These are phyloP conservation scores for Climacteris rufus DNA, from an alignment of 2,113 vertebrate species.

Conservation along the genomic window DNA sequence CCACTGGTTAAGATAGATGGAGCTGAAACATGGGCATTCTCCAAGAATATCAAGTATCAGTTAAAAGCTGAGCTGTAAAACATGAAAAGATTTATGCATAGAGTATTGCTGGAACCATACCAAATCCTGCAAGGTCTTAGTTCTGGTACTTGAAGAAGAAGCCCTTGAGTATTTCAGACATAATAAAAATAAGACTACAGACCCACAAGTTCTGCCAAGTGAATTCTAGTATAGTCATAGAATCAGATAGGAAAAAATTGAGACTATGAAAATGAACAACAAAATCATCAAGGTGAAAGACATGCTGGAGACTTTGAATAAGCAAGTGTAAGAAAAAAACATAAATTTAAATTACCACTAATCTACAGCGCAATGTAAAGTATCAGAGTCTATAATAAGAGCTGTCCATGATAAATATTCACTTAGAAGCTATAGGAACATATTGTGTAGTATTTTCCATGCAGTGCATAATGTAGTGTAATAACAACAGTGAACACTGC, in stretches of 20 bases:
- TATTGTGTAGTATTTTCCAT: background rate
- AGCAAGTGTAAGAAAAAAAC: background rate
- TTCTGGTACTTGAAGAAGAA: slow-evolving; percentile 25
- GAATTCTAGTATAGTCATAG: background rate
- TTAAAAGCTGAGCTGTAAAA: slow-evolving; percentile 57
- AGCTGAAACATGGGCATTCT: slow-evolving; percentile 5
- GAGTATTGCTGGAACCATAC: slow-evolving; percentile 3
- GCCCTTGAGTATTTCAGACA: slow-evolving; percentile 23
- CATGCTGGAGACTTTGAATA: background rate
- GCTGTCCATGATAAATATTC: background rate
- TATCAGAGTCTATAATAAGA: background rate
- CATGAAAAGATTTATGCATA: slow-evolving; percentile 35
- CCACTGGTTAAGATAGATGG: background rate
- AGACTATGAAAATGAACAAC: background rate
- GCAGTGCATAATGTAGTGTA: background rate
- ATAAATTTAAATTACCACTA: background rate
- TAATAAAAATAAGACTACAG: slow-evolving; percentile 33
- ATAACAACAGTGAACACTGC: background rate
- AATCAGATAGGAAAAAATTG: slow-evolving; percentile 22
- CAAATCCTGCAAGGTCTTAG: slow-evolving; percentile 6
- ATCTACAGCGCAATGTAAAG: background rate
- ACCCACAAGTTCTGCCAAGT: background rate
- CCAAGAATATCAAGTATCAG: slow-evolving; percentile 43
- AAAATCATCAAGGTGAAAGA: slow-evolving; percentile 27
- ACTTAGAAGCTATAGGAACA: background rate